Evolutionary conservation across 2,888 invertebrate species (phyloP), one percentile per base, ranked within the genome.

Genomic region (Sturmia bella): DNA sequence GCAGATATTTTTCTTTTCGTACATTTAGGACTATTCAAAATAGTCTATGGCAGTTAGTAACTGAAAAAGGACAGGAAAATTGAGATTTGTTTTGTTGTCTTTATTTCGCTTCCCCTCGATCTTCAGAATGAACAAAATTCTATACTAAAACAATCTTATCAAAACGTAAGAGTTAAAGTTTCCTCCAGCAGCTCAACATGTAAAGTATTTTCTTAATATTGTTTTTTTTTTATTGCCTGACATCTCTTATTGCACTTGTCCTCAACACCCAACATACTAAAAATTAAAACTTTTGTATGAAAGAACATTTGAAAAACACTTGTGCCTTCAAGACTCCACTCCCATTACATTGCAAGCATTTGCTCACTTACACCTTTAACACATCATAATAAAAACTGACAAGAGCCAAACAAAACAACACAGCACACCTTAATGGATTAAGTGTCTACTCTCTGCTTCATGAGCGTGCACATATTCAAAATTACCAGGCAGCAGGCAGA

Each of bases 281-380:
- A 66, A 66, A 7, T 17, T 52, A n/a, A 41, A 21, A 66, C 39
- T 0, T 56, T 43, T 43, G 17, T 54, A 15, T 1, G 27, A 32
- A 54, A 69, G 19, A 24, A 56, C 43, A 15, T 15, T 43, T 43
- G 3, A 15, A 15, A 43, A 15, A n/a, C 15, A 15, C 15, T 66
- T 17, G 13, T 11, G 11, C 15, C 32, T 56, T 24, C 21, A 54
- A n/a, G n/a, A 13, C 32, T 43, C 13, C 11, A 15, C 11, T 41
- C n/a, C 15, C 15, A 21, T 13, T 50, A 7, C 27, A 39, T 19
- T 9, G 13, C 17, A 24, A 21, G 32, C 41, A 61, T 43, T 43
- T 43, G n/a, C 52, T 50, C 24, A n/a, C 52, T 52, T 61, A 21
- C 61, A 73, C 61, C 41, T 73, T 54, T 39, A 73, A 27, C 52